These are phyloP conservation scores for Monoplex corrugatus DNA, from an alignment of 2,888 invertebrate species.

Conservation along the genomic window DNA sequence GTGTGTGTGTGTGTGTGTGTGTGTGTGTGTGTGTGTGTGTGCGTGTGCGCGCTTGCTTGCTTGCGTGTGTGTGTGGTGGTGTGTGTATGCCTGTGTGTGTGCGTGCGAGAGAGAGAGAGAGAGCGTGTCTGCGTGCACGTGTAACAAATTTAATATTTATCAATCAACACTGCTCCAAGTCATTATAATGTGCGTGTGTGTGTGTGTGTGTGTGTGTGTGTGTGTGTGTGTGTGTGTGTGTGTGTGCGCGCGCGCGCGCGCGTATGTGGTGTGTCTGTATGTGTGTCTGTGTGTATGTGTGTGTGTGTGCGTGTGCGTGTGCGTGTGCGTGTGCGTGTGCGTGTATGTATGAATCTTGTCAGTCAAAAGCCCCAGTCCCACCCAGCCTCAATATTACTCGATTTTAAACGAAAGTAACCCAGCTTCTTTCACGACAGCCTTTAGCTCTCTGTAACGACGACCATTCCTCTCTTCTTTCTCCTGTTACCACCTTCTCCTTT, in stretches of 20 bases:
- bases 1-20: not conserved
- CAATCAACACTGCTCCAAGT: too few relatives aligned
- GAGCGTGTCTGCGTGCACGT: not conserved
- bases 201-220: slow-evolving; percentile 8
- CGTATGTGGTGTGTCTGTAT: not conserved
- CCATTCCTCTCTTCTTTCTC: not conserved
- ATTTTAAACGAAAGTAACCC: too few relatives aligned
- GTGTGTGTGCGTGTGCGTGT: too few relatives aligned
- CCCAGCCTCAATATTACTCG: too few relatives aligned
- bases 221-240: not conserved
- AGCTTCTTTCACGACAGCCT: too few relatives aligned
- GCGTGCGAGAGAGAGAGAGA: not conserved
- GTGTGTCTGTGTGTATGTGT: too few relatives aligned
- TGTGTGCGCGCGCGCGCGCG: not conserved
- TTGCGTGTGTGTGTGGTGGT: not conserved
- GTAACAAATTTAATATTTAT: too few relatives aligned
- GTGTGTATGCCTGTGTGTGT: not conserved
- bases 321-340: too few relatives aligned
- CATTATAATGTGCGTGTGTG: slow-evolving; percentile 2
- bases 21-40: slow-evolving; percentile 3
- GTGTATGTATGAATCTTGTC: too few relatives aligned
- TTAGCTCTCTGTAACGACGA: too few relatives aligned
- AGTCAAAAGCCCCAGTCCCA: too few relatives aligned
- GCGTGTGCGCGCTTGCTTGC: not conserved
- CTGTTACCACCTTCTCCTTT: too few relatives aligned